Evolutionary conservation across 2,797 vertebrate species (phyloP), one percentile per base, ranked within the genome.

Genomic region (Taeniopygia guttata): DNA sequence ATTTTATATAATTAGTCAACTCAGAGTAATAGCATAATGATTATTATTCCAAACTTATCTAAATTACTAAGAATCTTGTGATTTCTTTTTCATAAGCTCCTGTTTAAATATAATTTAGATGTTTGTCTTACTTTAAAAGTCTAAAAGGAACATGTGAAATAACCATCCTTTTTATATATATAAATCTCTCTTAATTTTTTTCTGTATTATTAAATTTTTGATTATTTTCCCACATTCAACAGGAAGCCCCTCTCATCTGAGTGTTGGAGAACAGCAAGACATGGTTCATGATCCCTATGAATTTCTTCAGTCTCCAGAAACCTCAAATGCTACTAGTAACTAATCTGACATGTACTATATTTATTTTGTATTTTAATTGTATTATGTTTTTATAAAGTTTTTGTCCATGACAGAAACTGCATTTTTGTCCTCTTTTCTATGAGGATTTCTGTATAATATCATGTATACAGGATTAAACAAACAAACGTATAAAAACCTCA

Each of bases 271-370:
- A 93, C 99, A 99, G 95, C 97, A 98, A 25, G 99, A 99, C 84
- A 98, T 99, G 97, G 98, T 98, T 93, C 99, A 99, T 0, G 99
- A 99, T 96, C 99, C 99, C 0, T 99, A 99, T 19, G 99, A 99
- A 97, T 99, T 99, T 94, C 98, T 99, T 84, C 99, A 99, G 86
- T 99, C 99, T 96, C 99, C 99, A 16, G 99, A 99, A 84, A 97
- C 97, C 13, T 93, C 96, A 25, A 95, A 89, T 91, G 76, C 97
- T 43, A 82, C 94, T 23, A 97, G 95, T 92, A 97, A 93, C 95
- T 98, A 95, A 94, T 68, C 40, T 85, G 52, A 81, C 22, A 3
- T 77, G 42, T 73, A 55, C 9, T 84, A 38, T 95, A 70, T 67
- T 7, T 90, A 76, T 81, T 52, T 88, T 84, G 49, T 83, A 75